These are phyloP conservation scores for Brenthis daphne DNA, from an alignment of 2,888 invertebrate genomes.

Conservation along the genomic window DNA sequence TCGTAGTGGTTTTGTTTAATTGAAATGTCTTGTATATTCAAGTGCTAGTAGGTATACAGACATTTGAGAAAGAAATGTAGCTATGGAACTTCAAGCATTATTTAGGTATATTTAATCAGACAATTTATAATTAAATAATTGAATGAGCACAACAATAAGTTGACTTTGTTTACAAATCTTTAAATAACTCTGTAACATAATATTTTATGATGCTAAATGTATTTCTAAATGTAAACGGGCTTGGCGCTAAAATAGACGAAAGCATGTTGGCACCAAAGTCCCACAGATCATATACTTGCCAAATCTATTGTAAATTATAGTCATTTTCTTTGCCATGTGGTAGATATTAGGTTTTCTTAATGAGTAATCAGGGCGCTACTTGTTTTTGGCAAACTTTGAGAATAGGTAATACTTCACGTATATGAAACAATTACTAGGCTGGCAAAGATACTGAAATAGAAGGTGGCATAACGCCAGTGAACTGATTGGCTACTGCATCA, in stretches of 20 bases:
- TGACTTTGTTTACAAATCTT: too few species aligned
- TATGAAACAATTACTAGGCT: conserved; percentile 9
- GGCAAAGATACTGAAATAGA: neutral
- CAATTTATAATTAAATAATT: too few species aligned
- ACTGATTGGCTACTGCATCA: neutral
- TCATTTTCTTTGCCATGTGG: conserved; percentile 2
- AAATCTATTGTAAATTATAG: conserved; percentile 16
- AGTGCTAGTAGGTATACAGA: too few species aligned
- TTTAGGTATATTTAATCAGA: too few species aligned
- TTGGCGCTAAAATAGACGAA: conserved; percentile 24
- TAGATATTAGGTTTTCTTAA: neutral
- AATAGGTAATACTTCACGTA: neutral
- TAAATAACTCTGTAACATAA: conserved; percentile 5
- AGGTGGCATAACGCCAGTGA: conserved; percentile 5
- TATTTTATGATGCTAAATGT: neutral
- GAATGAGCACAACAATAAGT: too few species aligned
- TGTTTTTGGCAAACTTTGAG: conserved; percentile 10
- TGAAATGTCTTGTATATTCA: neutral
- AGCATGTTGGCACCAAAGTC: conserved; percentile 7
- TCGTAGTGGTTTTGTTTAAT: neutral
- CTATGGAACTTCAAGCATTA: neutral
- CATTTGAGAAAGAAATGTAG: too few species aligned
- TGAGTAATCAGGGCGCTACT: conserved; percentile 18
- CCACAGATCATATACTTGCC: conserved; percentile 6
- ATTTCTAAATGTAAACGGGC: conserved; percentile 4